Evolutionary conservation across 1,140 invertebrate genomes (phyloP), one percentile per base, ranked within the genome.

Genomic region (Coelopa frigida): DNA sequence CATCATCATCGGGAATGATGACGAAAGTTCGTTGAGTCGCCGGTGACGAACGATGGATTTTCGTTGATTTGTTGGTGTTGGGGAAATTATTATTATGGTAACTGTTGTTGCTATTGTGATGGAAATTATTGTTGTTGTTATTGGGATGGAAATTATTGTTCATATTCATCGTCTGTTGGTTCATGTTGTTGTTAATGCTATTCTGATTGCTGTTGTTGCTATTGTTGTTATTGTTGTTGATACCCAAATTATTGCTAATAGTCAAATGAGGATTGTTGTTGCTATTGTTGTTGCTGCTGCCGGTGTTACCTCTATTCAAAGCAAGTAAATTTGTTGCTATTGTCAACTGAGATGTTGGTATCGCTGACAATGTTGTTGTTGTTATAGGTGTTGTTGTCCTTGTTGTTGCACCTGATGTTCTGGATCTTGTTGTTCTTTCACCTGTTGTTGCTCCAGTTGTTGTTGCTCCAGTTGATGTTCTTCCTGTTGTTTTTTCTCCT

Each of bases 1-100:
- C 33, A 15, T 46, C 44, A 12, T n/a, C n/a, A n/a, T n/a, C n/a
- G n/a, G n/a, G n/a, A n/a, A n/a, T n/a, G n/a, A 26, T 37, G 12
- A 37, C 29, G 7, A 37, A 17, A 46, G 12, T 46, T 5, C n/a
- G n/a, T n/a, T n/a, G n/a, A n/a, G 18, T 33, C 4, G 44, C 36
- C 15, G 33, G 8, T 29, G 27, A 8, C n/a, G n/a, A n/a, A n/a
- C n/a, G n/a, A n/a, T n/a, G n/a, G n/a, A n/a, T n/a, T n/a, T n/a
- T n/a, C n/a, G n/a, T n/a, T n/a, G 27, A 29, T 8, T 29, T 8
- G 27, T 29, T 29, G 24, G 29, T 12, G 18, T 44, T 15, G 43
- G 32, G 5, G 11, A 22, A 15, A 35, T 33, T n/a, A 44, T 21
- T 21, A 35, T 44, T 38, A 26, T 38, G 3, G 24, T 21, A 17